Evolutionary conservation across 2,797 vertebrate genomes (phyloP), one percentile per base, ranked within the genome.

Genomic region (Amniataba percoides): DNA sequence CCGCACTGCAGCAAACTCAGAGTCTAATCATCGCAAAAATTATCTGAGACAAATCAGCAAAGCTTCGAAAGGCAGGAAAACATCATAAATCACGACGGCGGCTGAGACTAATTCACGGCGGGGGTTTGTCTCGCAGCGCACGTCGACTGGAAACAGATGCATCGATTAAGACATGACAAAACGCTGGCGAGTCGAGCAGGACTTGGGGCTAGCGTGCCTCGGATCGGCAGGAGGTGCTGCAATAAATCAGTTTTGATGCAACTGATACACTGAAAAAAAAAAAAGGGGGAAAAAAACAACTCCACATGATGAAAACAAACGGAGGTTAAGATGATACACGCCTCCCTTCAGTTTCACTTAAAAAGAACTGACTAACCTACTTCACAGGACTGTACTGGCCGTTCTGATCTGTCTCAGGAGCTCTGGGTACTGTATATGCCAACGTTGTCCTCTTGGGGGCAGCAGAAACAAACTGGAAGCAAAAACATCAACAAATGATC

Each of bases 101-200:
- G 34, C 69, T 18, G 16, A 25, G 18, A 40, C 53, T 1, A 48
- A 63, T 49, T 73, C 48, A 13, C 13, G 19, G 42, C 51, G 42
- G 25, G 55, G 21, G 31, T n/a, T 74, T 56, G 31, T 74, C 71
- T 42, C 13, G 0, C 55, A 63, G 49, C 13, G 2, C 48, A 52
- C 1, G 19, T 21, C 42, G 67, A 77, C 36, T 70, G 62, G 56
- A 84, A 83, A 77, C 78, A 73, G 76, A 84, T 68, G 69, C 1
- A 43, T 55, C 5, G 31, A 85, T 82, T n/a, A 58, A 85, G 81
- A 77, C 58, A 7, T 57, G 2, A 78, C 61, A 42, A 40, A 62
- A 34, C 0, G 14, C 18, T 64, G 52, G 58, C 51, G 13, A 57
- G 34, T 16, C 34, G 6, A 48, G 34, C 27, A 15, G 49, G 45